Evolutionary conservation across 2,888 invertebrate species (phyloP), one percentile per base, ranked within the genome.

Genomic region (Perithous albicinctus): DNA sequence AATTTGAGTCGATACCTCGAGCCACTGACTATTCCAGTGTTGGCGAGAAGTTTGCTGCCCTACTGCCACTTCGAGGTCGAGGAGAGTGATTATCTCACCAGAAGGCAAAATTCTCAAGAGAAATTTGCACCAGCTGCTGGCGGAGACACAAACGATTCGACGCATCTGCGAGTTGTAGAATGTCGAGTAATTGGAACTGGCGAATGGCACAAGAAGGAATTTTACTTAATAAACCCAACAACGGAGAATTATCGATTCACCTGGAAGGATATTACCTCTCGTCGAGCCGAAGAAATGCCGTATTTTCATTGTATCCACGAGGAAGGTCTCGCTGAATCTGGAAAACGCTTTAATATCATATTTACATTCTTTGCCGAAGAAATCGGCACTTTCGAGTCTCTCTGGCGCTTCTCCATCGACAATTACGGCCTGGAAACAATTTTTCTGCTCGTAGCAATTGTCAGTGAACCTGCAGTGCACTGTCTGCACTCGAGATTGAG

Each of bases 11-110:
- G 95, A 41, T 91, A 92, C 0, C 64, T 86, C 8, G 18, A 83
- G 8, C 85, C 88, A 23, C 85, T 93, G 23, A 85, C 87, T 12
- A 91, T 94, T 18, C 46, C 84, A 46, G 90, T 96, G 48, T 92
- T 90, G 54, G 96, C 94, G 0, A 94, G 94, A 86, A 95, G 96
- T 82, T 87, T 96, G 67, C 93, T 96, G 82, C 96, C 96, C 0
- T 95, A 95, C 86, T 96, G 95, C 87, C 96, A 96, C 89, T 95
- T 96, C 86, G 96, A 96, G 84, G 93, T 96, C 56, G 94, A 95
- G 83, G 95, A 95, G 78, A 95, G 95, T 66, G 95, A 95, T 91
- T 96, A 96, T 89, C 89, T 96, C 63, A 92, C 92, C 1, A 93
- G 93, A 29, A 91, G 93, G 82, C 93, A 94, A 66, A 93, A 93